A percentile compares a stretch with the other conserved stretches of the same genome.
Conservation (phyloP, 2,888 invertebrate species). For the Choristoneura rosaceana region DNA sequence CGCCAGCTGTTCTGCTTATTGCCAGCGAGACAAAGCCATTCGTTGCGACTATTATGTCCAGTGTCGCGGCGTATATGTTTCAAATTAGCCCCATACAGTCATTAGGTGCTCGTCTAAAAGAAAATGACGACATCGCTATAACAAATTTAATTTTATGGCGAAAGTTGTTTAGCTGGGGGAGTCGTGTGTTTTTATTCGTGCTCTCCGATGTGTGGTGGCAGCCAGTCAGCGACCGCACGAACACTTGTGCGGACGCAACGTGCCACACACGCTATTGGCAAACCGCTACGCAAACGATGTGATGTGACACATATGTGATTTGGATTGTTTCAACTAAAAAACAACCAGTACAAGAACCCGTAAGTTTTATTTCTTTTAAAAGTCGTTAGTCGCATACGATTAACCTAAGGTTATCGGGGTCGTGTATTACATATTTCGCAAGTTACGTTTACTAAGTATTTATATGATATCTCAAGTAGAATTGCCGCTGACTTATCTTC, state of each 20-base stretch:
- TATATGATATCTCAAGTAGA: slow-evolving; percentile 34
- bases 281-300: slow-evolving; percentile 19
- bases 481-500: slow-evolving; percentile 12
- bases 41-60: neutral
- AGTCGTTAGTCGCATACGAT: neutral
- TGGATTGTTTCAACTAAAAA: slow-evolving; percentile 14
- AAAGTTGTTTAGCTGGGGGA: slow-evolving; percentile 35
- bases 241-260: slow-evolving; percentile 23
- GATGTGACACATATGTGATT: slow-evolving; percentile 35
- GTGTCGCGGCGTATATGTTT: neutral
- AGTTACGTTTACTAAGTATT: slow-evolving; percentile 25
- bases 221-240: slow-evolving; percentile 27
- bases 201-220: slow-evolving; percentile 30
- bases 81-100: neutral
- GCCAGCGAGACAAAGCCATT: slow-evolving; percentile 17
- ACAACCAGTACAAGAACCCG: neutral
- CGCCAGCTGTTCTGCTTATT: slow-evolving; percentile 18
- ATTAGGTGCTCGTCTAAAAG: slow-evolving; percentile 20
- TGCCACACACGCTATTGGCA: slow-evolving; percentile 2
- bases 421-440: slow-evolving; percentile 8
- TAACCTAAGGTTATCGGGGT: slow-evolving; percentile 28
- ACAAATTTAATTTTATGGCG: slow-evolving; percentile 26
- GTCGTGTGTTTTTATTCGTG: slow-evolving; percentile 31
- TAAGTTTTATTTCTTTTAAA: slow-evolving; percentile 16
- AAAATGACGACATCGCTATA: slow-evolving; percentile 25